Base-by-base conservation (phyloP, 2,113 vertebrate species). In the Phaethornis superciliosus region DNA sequence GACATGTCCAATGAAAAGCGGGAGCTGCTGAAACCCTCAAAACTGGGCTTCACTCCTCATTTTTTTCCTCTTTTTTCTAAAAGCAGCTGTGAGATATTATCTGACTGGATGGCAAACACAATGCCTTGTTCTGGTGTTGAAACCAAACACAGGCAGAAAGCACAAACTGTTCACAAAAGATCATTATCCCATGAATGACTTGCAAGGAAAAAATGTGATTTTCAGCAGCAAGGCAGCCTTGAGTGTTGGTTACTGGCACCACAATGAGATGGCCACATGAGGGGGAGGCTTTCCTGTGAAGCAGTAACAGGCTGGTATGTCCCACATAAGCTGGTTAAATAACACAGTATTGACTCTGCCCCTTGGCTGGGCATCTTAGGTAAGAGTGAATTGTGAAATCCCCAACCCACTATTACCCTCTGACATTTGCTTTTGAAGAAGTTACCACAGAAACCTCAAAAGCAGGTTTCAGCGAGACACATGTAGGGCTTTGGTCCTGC, bases 361-460 rank as follows among this genome's bases (percentile, higher is more conserved):
- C 81, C 64, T 75, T 76, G 88, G 77, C 95, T 91, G 82, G n/a
- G 82, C 59, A 81, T 72, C 95, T 97, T 96, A 95, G 94, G 95
- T 97, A 97, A 96, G 90, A 97, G 92, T 71, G 54, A 93, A 79
- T 97, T 97, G 90, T 93, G 95, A 94, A 97, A 97, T 96, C 71
- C 32, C 62, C 90, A 93, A 86, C 72, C 60, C 90, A 94, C 4
- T 86, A 95, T 95, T 95, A 93, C 80, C 27, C 85, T 95, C 85
- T 84, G 82, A 95, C 85, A 95, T 87, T 69, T 90, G 95, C 96
- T 97, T 95, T 97, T 95, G 91, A 96, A 97, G 96, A 97, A 97
- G 91, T 91, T 95, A 96, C 93, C 94, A 93, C 95, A 95, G 93
- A 96, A 97, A 95, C 95, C 96, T 96, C 95, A 95, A 96, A 95